These are phyloP conservation scores for Tanytarsus gracilentus DNA, from an alignment of 2,888 invertebrate genomes.

Conservation along the genomic window DNA sequence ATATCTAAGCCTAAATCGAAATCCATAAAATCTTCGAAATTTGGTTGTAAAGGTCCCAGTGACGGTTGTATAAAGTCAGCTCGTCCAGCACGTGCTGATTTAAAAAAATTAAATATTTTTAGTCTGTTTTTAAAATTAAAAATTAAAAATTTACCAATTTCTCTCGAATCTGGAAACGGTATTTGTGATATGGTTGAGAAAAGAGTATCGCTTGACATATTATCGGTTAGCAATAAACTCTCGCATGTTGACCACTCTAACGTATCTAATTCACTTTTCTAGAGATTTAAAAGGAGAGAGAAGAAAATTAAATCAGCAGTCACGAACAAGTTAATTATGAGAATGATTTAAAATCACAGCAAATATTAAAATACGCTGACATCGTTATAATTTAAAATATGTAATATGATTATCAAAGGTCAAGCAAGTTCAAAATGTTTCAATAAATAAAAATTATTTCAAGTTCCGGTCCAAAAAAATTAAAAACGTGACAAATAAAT, in stretches of 20 bases:
- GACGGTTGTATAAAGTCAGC: constrained; percentile 99
- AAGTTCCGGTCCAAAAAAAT: no score
- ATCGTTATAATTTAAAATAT: no score
- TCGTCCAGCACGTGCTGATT: constrained; percentile 69
- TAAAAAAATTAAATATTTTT: constrained; percentile 31
- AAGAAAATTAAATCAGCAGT: not conserved
- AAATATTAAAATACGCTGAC: no score
- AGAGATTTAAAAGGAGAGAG: not conserved
- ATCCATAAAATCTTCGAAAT: constrained; percentile 91
- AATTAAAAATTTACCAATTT: constrained; percentile 61
- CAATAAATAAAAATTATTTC: no score
- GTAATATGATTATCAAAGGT: no score
- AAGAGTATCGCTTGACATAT: constrained; percentile 73
- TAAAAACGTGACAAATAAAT: no score
- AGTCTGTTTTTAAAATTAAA: constrained; percentile 1
- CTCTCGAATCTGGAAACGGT: constrained; percentile 92
- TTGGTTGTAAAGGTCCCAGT: constrained; percentile 92
- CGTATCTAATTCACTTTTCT: constrained; percentile 44
- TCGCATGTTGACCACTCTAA: constrained; percentile 42
- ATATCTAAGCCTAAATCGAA: constrained; percentile 52
- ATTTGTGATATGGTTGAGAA: constrained; percentile 82
- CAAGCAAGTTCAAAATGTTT: not conserved
- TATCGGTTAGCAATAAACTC: constrained; percentile 39
- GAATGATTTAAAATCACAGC: no score
- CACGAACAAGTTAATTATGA: not conserved